Evolutionary conservation across 2,888 invertebrate species (phyloP), one percentile per base, ranked within the genome.

Genomic region (Zootermopsis nevadensis): DNA sequence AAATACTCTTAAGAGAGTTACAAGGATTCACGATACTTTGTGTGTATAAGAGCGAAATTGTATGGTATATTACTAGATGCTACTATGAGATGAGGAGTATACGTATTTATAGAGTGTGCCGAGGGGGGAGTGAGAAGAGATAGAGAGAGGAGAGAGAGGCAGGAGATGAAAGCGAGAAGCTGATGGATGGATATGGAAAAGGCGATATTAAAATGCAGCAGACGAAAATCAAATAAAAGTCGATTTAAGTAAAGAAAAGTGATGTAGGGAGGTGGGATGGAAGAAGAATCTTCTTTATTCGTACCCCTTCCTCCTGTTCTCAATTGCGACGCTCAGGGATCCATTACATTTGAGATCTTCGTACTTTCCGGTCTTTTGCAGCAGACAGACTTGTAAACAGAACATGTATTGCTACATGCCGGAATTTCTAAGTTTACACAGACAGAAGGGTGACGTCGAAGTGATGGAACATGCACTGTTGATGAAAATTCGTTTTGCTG

Each of bases 191-290:
- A 83, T 83, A 83, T 83, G 83, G 83, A 80, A 55, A 67, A 77
- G 79, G 81, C 55, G 82, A 84, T 84, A 84, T 84, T 84, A 84
- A 84, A 84, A 82, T 84, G 84, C 84, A 80, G 82, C 74, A 82
- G 60, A 76, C 53, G 82, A 79, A 82, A 84, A 84, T 84, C 82
- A 84, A 84, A 84, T 84, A 84, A 84, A 84, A 84, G 82, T 84
- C 79, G 82, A 84, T 84, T 80, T 82, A 82, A 84, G 84, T 80
- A 84, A 82, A 82, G 82, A 84, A 82, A 77, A 67, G 66, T 33
- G 77, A 42, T 67, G 82, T 74, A 55, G 69, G 35, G 31, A 67
- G 60, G 55, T 67, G 48, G 67, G 33, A 38, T 33, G 33, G 33
- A 33, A 33, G 30, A 22, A 22, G 33, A 30, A 8, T 31, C 69